Evolutionary conservation across 2,888 invertebrate species (phyloP), one percentile per base, ranked within the genome.

Genomic region (Drosophila mettleri): DNA sequence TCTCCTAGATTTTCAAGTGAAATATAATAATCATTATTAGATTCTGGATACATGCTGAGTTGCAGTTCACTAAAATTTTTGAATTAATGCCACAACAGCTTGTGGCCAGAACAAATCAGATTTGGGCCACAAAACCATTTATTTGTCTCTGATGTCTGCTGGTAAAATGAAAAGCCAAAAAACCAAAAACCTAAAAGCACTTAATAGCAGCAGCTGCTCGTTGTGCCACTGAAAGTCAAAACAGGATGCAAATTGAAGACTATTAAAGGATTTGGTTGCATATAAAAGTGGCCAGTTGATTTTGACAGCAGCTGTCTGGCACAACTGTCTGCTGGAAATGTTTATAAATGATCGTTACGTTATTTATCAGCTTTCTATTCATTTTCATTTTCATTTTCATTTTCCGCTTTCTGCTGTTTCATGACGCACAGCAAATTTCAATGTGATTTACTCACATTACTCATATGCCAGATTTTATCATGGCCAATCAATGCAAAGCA

Each of bases 401-500:
- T 51, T 36, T 24, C 24, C 16, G 54, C 6, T 45, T 54, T 64
- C n/a, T 60, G 69, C 65, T 31, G 34, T 43, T 31, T 60, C 75
- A 74, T 36, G 57, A 34, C 51, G 20, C 36, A 63, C 39, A 24
- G n/a, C 31, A 24, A 31, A 51, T n/a, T 46, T 54, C 58, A 27
- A 39, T 18, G 22, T 52, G 51, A 55, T 51, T 58, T 41, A 20
- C 36, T 62, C 62, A 48, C 52, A 74, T 76, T 81, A 63, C 72
- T 65, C 65, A 71, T 68, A 69, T 67, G 62, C 58, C 52, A 16
- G 48, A 33, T 12, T 57, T 39, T 58, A 16, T 39, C 10, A 24
- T 41, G 16, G 14, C 45, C 49, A 85, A 88, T 88, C 88, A 80
- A 88, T 85, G 75, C 67, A 67, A 24, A 65, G 73, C 77, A 82